These are phyloP conservation scores for Bombyx mandarina DNA, from an alignment of 1,140 invertebrate species.

Conservation along the genomic window DNA sequence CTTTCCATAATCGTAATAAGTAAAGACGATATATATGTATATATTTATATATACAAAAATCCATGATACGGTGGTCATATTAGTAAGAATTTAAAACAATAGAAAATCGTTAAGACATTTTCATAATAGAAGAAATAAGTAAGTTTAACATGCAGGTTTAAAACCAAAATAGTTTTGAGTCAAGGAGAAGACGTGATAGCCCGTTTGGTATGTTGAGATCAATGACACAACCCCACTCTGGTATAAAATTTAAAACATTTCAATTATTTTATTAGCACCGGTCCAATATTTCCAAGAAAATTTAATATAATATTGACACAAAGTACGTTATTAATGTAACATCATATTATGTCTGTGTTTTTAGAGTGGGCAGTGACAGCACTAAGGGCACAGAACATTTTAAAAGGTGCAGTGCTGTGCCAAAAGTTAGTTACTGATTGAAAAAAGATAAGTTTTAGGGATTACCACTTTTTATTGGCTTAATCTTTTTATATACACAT, in stretches of 20 bases:
- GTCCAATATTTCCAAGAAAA: no score
- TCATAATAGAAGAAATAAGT: slow-evolving; percentile 1
- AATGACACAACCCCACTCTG: slow-evolving; percentile 21
- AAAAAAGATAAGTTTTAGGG: no score
- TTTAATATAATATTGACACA: no score
- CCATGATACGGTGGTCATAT: slow-evolving; percentile 9
- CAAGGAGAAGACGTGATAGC: slow-evolving; percentile 20
- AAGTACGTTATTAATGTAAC: no score
- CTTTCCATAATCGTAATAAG: slow-evolving; percentile 13
- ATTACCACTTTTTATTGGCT: no score
- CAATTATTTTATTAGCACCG: no score
- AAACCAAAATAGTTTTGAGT: slow-evolving; percentile 22
- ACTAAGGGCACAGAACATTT: no score
- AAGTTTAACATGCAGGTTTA: slow-evolving; percentile 8
- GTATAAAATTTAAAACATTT: background rate
- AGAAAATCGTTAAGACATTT: background rate
- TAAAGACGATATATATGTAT: slow-evolving; percentile 1
- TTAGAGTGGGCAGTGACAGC: no score
- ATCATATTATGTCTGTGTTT: no score
- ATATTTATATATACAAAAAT: slow-evolving; percentile 3
- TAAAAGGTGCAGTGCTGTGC: no score
- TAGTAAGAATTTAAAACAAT: slow-evolving; percentile 9
- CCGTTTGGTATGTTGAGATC: slow-evolving; percentile 54
- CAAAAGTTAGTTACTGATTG: no score
- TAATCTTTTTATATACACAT: no score